A percentile compares a stretch with the other conserved stretches of the same genome.
Evolutionary conservation across 1,140 invertebrate genomes (phyloP).

Genomic region (Drosophila lini): DNA sequence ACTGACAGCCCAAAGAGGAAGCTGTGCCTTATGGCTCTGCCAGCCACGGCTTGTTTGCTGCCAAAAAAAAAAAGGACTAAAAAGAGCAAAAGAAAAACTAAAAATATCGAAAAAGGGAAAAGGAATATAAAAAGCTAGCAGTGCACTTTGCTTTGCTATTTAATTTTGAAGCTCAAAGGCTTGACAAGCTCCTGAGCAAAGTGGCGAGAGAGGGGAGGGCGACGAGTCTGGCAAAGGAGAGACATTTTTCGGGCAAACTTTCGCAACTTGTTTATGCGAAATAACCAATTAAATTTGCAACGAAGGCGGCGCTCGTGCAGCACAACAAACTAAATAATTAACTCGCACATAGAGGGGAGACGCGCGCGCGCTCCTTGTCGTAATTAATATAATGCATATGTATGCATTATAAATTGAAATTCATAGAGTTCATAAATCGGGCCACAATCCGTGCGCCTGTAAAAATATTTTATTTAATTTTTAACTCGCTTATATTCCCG

Average conservation of each 20-base stretch:
- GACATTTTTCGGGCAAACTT: conserved; percentile 56
- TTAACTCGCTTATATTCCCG: conserved; percentile 14
- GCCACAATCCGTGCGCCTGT: not conserved
- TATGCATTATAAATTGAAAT: conserved; percentile 13
- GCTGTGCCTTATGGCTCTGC: conserved; percentile 69
- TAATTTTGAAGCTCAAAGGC: conserved; percentile 79
- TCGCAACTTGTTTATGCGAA: conserved; percentile 62
- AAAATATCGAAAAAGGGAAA: conserved; percentile 42
- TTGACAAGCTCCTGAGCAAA: conserved; percentile 60
- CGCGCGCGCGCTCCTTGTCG: not conserved
- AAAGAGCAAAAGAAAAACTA: conserved; percentile 7
- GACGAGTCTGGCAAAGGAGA: conserved; percentile 11
- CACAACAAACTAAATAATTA: conserved; percentile 28
- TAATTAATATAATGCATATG: conserved; percentile 35
- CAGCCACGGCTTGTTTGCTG: conserved; percentile 76
- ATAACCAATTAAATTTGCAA: conserved; percentile 60
- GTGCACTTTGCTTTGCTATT: conserved; percentile 79
- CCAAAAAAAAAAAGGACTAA: conserved; percentile 53
- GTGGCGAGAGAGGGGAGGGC: not conserved
- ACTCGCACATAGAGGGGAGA: not conserved
- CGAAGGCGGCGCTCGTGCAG: conserved; percentile 5
- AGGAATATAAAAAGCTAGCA: conserved; percentile 53
- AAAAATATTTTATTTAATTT: conserved; percentile 32
- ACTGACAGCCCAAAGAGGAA: conserved; percentile 66
- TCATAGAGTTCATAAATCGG: conserved; percentile 34